Evolutionary conservation across 2,888 invertebrate genomes (phyloP).

Genomic region (Idaea dimidiata): DNA sequence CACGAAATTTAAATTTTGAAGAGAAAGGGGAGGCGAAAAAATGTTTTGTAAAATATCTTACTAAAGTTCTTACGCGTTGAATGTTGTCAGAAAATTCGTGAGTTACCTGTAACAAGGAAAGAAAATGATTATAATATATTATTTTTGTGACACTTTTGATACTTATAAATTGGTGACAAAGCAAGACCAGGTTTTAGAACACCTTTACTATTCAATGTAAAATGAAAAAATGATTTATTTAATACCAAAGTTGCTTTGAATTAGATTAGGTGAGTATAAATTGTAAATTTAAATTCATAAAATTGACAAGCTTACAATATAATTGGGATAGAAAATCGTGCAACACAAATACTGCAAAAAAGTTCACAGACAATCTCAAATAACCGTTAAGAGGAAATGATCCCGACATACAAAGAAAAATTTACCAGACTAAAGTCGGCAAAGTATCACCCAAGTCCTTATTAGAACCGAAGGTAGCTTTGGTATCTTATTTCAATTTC

Average conservation of each 20-base stretch:
- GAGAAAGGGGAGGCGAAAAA: constrained; percentile 3
- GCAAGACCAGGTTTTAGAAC: not conserved
- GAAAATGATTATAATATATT: not conserved
- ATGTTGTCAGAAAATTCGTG: constrained; percentile 1
- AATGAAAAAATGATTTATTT: too few species aligned
- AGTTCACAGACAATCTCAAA: constrained; percentile 27
- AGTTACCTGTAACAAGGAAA: not conserved
- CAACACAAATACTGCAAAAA: constrained; percentile 6
- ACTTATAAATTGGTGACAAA: not conserved
- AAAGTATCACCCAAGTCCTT: constrained; percentile 46
- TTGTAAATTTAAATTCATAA: not conserved
- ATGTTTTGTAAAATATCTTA: constrained; percentile 5
- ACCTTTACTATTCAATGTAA: too few species aligned
- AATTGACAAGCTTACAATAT: not conserved
- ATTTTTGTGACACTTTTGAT: not conserved
- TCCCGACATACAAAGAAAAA: constrained; percentile 51
- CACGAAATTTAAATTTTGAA: constrained; percentile 5
- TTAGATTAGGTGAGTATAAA: too few species aligned
- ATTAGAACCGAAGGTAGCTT: constrained; percentile 66
- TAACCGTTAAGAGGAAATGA: constrained; percentile 38
- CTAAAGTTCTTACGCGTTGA: not conserved
- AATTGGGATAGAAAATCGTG: not conserved
- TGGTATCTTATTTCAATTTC: constrained; percentile 78
- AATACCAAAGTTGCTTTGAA: too few species aligned
- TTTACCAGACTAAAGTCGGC: constrained; percentile 40